Evolutionary conservation across 2,113 vertebrate genomes (phyloP), one percentile per base, ranked within the genome.

Genomic region (Oophaga pumilio): DNA sequence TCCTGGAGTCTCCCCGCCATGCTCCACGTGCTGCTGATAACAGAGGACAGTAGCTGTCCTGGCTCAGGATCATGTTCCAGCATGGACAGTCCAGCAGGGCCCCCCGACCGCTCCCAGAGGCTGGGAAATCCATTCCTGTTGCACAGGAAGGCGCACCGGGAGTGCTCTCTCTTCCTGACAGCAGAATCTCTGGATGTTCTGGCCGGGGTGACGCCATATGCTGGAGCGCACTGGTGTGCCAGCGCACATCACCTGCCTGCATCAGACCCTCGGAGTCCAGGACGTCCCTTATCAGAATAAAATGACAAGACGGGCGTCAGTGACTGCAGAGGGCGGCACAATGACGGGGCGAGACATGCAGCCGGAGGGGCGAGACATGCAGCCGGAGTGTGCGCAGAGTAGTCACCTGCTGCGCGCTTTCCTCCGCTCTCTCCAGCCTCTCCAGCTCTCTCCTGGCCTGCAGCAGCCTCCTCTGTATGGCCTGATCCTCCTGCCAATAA

Each of bases 391-490:
- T 59, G 77, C 6, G 77, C 20, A 57, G 17, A 11, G n/a, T 53
- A 20, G 64, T n/a, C 59, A 88, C 86, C 86, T 88, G 79, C 71
- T 26, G 57, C 20, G 43, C 43, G 57, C 86, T 43, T 33, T 82
- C 80, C 68, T 87, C 86, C 86, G 83, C 80, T 77, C 80, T 50
- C 50, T 88, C 86, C 79, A 88, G 86, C 69, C 56, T 24, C 80
- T 88, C 80, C 86, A 88, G 80, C 79, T 88, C 86, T 83, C 57
- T 88, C 66, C 82, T 88, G 82, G 86, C 86, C 80, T 83, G 69
- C 69, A 43, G 80, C 80, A 83, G 57, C 33, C 86, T 83, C 86
- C 80, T 60, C 86, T 88, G 80, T 62, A 88, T 88, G 86, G 79
- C 76, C 33, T 82, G 69, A 88, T 88, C 83, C 33, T 88, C 86